Base-by-base conservation (phyloP, 2,888 invertebrate genomes). In the Euproctis similis region DNA sequence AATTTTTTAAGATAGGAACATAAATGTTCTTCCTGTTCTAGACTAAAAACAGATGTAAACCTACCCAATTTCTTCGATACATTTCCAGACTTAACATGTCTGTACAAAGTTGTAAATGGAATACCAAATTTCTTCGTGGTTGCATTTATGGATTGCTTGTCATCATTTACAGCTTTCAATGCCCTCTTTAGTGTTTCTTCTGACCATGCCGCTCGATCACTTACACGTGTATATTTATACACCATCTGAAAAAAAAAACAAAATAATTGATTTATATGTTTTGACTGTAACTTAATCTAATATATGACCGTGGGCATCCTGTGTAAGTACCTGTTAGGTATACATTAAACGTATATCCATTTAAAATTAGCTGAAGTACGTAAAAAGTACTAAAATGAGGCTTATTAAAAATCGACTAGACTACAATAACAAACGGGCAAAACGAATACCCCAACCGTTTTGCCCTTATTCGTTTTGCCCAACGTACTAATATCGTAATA, bases 51-150 rank as follows among this genome's bases (percentile, higher is more conserved):
- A 3, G 3, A 4, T 14, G 14, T 14, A 11, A 22, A 22, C 6
- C 14, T 14, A 14, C 14, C 14, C 14, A 14, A 6, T 14, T 14
- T 14, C 14, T 14, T 14, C 14, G 14, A 14, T 6, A 6, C 6
- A 34, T 29, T 38, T 36, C 18, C 36, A 20, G 29, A 11, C 19
- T 26, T 36, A 14, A 24, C 36, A 46, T 22, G 39, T 32, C 20
- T 32, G 12, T 4, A 38, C 14, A 14, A 14, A 14, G 14, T 14
- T 14, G 14, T 14, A 14, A 14, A 14, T 14, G 6, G 14, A 14
- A 14, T 14, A 4, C 14, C 14, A 14, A 14, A 14, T 14, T 14
- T 6, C 3, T 3, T 14, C 3, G 14, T 6, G 14, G 6, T 14
- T 4, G 14, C 3, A 4, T 4, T 14, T 4, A 14, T 3, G 3